Evolutionary conservation across 2,113 vertebrate species (phyloP).

Genomic region (Corapipo altera): DNA sequence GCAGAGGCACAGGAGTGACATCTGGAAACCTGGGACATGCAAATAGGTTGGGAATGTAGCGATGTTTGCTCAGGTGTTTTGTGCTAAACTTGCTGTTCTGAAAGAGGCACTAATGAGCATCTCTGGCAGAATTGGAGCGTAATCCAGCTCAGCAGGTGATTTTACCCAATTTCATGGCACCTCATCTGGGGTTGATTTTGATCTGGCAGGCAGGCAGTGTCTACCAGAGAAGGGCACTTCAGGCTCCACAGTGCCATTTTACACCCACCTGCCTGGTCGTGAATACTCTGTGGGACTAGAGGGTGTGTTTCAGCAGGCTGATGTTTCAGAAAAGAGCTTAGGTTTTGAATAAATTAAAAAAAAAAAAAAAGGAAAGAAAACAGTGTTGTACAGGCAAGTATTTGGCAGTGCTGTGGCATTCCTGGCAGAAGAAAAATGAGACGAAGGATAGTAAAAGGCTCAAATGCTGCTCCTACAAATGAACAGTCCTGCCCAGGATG

Average conservation of each 20-base stretch:
- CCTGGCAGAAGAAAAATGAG: neutral
- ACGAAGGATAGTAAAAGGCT: neutral
- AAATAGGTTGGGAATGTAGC: neutral
- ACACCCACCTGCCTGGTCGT: neutral
- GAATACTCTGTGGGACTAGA: neutral
- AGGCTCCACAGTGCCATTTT: neutral
- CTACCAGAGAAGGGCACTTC: neutral
- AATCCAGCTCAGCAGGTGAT: neutral
- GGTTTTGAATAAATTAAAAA: neutral
- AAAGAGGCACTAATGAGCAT: neutral
- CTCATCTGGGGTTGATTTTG: accelerated
- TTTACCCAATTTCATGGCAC: neutral
- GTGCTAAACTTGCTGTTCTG: neutral
- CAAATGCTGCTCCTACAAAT: neutral
- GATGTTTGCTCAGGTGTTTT: constrained; percentile 6
- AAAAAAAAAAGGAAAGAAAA: neutral
- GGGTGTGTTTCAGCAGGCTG: neutral
- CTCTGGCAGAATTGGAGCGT: neutral
- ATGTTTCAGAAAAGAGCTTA: neutral
- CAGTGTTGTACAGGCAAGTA: neutral
- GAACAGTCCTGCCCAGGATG: neutral
- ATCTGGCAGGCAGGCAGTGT: neutral
- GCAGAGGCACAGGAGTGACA: neutral
- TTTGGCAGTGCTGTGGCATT: neutral
- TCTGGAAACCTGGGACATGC: neutral